Evolutionary conservation across 2,888 invertebrate genomes (phyloP).

Genomic region (Microplitis deprimator): DNA sequence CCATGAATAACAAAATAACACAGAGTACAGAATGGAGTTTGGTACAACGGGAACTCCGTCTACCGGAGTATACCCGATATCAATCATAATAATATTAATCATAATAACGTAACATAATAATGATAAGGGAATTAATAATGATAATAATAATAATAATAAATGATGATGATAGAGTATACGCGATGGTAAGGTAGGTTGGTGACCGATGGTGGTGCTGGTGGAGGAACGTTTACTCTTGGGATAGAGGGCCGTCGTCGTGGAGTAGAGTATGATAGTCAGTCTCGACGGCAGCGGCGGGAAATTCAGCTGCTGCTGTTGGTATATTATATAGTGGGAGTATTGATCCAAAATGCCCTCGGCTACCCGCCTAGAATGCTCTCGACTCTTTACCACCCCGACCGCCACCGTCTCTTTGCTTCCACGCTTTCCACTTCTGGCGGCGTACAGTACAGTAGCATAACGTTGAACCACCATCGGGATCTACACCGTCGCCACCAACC

Average conservation of each 20-base stretch:
- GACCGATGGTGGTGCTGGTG: not conserved
- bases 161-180: not conserved
- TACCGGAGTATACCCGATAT: not conserved
- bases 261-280: conserved; percentile 12
- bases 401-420: conserved; percentile 34
- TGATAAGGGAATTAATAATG: not conserved
- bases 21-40: not conserved
- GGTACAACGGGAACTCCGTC: not conserved
- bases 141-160: not conserved
- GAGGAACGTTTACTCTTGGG: conserved; percentile 13
- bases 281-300: not conserved
- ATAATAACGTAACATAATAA: not conserved
- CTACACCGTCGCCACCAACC: conserved; percentile 36
- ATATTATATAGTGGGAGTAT: conserved; percentile 63
- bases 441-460: not conserved
- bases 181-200: not conserved
- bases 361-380: conserved; percentile 58
- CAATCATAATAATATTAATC: not conserved
- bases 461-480: conserved; percentile 32
- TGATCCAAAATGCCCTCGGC: conserved; percentile 69
- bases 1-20: not conserved
- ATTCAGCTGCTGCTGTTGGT: not conserved
- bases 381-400: conserved; percentile 55
- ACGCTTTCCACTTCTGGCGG: conserved; percentile 36
- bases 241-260: conserved; percentile 21